Evolutionary conservation across 2,888 invertebrate species (phyloP), one percentile per base, ranked within the genome.

Genomic region (Iphiclides podalirius): DNA sequence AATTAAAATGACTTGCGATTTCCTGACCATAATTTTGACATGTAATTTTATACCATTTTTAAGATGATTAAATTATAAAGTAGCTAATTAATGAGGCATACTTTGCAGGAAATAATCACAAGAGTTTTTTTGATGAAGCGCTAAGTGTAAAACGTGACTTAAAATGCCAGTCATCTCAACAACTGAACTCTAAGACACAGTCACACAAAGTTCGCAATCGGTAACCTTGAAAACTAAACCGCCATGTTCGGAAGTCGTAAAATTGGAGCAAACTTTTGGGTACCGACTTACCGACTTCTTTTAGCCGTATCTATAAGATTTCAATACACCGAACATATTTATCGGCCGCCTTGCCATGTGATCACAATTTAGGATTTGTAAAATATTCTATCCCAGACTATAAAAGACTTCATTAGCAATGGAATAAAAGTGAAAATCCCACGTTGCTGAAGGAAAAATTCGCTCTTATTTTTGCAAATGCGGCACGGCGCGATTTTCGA

Each of bases 261-360:
- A 72, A 72, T 59, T 67, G 73, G 64, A 64, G 63, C 70, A 67
- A 75, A 77, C 69, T 68, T 68, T 70, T 9, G 53, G 56, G 63
- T 71, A 75, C 72, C 75, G 76, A 79, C 77, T 80, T 76, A 76
- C 70, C 33, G 69, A 75, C 70, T 77, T 72, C 72, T 77, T 79
- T 81, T 79, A 76, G 77, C 73, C 73, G 75, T 79, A 72, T 39
- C 39, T 39, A 49, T 82, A 72, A 74, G 79, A 79, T 83, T 84
- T 84, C 83, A 81, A 83, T 85, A 84, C 75, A 77, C 69, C 67
- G 69, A 78, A 80, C 72, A 79, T 83, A 83, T 82, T 85, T 79
- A 84, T 80, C 76, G 74, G 67, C 69, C 62, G 71, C 72, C 68
- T 72, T 66, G 69, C 76, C 75, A 75, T 83, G 79, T 76, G 81